Conservation (phyloP, 2,797 vertebrate genomes). For the Bothrops alternatus region DNA sequence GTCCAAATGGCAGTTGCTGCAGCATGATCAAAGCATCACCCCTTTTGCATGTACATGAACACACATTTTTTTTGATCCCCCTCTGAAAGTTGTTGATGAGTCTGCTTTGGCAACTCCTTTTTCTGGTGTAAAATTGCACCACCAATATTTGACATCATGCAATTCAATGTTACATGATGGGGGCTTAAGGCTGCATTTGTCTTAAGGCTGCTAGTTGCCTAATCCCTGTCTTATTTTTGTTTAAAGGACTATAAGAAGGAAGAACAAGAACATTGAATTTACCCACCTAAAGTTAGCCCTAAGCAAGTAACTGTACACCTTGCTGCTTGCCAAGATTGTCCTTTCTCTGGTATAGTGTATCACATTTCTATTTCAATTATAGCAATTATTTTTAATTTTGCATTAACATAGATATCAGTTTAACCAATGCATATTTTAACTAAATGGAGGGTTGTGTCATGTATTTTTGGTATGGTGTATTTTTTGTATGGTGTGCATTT, state of each 20-base stretch:
- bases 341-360: neutral
- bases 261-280: neutral
- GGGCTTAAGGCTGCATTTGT: neutral
- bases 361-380: neutral
- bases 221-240: neutral
- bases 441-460: neutral
- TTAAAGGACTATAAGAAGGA: neutral
- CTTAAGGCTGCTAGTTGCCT: neutral
- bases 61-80: neutral
- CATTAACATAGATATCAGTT: neutral
- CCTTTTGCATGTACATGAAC: neutral
- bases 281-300: neutral
- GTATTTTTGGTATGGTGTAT: neutral
- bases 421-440: neutral
- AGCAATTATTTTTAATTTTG: neutral
- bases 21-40: neutral
- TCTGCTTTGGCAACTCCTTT: neutral
- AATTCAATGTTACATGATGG: neutral
- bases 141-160: neutral
- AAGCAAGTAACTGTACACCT: neutral
- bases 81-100: neutral
- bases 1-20: neutral
- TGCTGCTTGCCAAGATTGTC: neutral
- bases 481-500: neutral
- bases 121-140: neutral